phyloP scores from a whole-genome alignment of 2,113 vertebrate genomes.

The Phainopepla nitens region DNA sequence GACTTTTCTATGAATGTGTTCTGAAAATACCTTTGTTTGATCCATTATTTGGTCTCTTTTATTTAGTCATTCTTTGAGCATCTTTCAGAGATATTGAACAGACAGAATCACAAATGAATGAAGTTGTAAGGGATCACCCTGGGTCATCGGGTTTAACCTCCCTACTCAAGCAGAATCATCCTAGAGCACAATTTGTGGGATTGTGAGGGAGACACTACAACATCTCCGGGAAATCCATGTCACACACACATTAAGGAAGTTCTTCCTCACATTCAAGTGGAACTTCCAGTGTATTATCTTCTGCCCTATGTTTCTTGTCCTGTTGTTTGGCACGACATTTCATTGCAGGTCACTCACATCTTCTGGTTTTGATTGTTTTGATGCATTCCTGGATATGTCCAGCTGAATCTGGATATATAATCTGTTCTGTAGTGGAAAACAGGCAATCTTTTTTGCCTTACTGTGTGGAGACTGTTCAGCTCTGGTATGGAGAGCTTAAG shows the following conservation, averaged over 20 bases:
- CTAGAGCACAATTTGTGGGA: background rate
- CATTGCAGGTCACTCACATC: background rate
- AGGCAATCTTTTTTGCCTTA: background rate
- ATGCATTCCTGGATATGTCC: background rate
- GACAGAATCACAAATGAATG: background rate
- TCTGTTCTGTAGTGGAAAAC: background rate
- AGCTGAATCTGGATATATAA: background rate
- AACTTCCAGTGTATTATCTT: background rate
- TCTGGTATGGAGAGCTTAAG: background rate
- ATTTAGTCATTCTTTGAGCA: background rate
- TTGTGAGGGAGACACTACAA: background rate
- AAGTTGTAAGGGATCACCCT: background rate
- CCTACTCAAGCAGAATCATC: background rate
- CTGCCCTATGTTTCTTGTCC: background rate
- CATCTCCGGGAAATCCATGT: rapidly evolving
- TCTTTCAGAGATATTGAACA: background rate
- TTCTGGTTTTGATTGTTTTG: background rate
- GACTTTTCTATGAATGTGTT: background rate
- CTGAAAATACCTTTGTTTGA: background rate
- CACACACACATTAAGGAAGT: background rate
- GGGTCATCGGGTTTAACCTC: background rate
- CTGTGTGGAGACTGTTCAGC: background rate
- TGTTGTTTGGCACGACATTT: background rate
- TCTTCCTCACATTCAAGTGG: background rate
- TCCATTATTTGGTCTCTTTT: background rate